Evolutionary conservation across 2,888 invertebrate species (phyloP), one percentile per base, ranked within the genome.

Genomic region (Pandemis heparana): DNA sequence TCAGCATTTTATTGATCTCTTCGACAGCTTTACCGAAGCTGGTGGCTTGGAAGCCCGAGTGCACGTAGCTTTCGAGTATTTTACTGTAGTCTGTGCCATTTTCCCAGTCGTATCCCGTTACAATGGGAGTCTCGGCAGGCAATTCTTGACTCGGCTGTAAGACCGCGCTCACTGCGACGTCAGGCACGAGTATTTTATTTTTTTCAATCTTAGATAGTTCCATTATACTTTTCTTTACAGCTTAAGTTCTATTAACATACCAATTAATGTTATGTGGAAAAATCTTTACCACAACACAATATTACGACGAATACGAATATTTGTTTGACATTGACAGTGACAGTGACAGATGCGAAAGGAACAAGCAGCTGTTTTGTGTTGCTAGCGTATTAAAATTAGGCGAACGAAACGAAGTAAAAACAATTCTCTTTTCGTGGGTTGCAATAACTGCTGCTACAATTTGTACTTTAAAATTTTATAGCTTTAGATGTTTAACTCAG

Each of bases 21-120:
- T 96, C 95, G 0, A 99, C 96, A 0, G 99, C 98, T 82, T 96
- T 92, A 0, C 98, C 99, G 87, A 99, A 97, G 95, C 97, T 98
- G 0, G 99, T 99, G 0, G 99, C 99, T 95, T 99, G 99, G 90
- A 99, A 99, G n/a, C 99, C 99, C 23, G 97, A 97, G 72, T 95
- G 95, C 43, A 95, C 87, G 88, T 97, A 99, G 41, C 97, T 96
- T 77, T 97, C 95, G 60, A 99, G 95, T 70, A 99, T 91, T 82
- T 96, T 96, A 77, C 97, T 96, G 88, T 98, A 99, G 89, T 99
- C 96, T 8, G 99, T 91, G 62, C 99, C 97, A 79, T 96, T 94
- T 87, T 98, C 98, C 96, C 98, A 99, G 85, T 99, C 98, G 89
- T 99, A 99, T 5, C 99, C 99, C 77, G 95, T 88, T 0, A 98